Conservation (phyloP, 1,140 invertebrate genomes). For the Aphelinus atriplicis region DNA sequence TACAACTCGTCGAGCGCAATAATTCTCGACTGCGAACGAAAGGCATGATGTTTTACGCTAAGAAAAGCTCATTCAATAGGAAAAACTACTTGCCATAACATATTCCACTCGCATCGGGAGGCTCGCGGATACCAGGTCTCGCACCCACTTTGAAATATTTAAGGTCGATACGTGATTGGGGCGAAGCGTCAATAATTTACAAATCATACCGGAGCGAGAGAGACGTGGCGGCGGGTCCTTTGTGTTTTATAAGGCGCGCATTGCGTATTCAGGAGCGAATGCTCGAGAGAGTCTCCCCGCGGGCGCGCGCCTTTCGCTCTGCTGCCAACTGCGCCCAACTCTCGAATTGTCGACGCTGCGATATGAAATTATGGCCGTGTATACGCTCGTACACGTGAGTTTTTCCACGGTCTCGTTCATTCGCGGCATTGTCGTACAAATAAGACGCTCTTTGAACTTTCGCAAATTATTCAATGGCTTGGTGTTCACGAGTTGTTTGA, state of each 20-base stretch:
- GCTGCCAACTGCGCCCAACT: slow-evolving; percentile 40
- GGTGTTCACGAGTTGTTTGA: no score
- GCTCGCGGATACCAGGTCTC: slow-evolving; percentile 20
- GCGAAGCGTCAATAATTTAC: slow-evolving; percentile 65
- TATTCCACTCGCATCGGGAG: slow-evolving; percentile 32
- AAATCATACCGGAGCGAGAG: slow-evolving; percentile 58
- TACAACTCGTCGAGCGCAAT: no score
- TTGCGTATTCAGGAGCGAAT: slow-evolving; percentile 66
- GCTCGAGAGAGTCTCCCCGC: background rate
- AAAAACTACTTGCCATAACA: background rate
- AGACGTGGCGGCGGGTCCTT: slow-evolving; percentile 47
- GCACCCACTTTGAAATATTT: slow-evolving; percentile 60
- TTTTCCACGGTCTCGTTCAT: no score
- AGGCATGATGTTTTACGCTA: no score
- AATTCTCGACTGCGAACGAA: no score
- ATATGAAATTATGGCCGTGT: slow-evolving; percentile 12
- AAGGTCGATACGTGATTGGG: slow-evolving; percentile 65
- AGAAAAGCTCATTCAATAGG: no score
- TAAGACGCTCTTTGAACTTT: no score
- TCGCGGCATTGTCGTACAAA: no score
- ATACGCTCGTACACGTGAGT: no score
- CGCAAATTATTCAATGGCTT: no score
- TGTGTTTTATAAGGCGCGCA: slow-evolving; percentile 61
- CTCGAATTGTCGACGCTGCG: background rate
- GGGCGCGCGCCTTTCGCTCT: no score